Conservation (phyloP, 1,140 invertebrate genomes). For the Kradibia gibbosae region DNA sequence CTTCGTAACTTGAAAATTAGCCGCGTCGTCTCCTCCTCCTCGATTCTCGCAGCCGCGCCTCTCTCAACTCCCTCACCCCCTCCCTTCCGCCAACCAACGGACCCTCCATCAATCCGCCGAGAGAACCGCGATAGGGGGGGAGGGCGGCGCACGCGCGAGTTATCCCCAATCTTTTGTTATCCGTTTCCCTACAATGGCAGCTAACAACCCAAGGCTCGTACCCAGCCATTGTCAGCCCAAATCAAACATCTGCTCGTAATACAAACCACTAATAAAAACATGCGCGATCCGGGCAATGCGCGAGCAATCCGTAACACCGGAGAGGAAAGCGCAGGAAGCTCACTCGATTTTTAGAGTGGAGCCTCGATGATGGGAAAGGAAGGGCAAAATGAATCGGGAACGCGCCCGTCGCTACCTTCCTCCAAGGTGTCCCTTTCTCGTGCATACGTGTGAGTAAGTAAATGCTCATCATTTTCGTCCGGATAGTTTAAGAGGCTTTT, state of each 20-base stretch:
- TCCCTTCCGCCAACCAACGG: neutral
- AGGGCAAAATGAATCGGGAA: conserved; percentile 37
- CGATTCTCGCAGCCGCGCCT: too few relatives aligned
- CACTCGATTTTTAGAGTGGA: neutral
- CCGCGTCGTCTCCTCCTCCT: neutral
- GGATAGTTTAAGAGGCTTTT: conserved; percentile 42
- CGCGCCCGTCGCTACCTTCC: conserved; percentile 9
- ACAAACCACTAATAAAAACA: conserved; percentile 71
- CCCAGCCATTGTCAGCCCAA: conserved; percentile 58
- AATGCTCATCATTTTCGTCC: neutral
- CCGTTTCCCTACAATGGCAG: conserved; percentile 58
- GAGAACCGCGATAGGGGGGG: neutral
- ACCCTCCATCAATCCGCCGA: conserved; percentile 2
- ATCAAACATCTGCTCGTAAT: conserved; percentile 70
- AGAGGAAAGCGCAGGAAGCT: neutral
- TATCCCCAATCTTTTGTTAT: conserved; percentile 66
- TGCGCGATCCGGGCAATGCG: conserved; percentile 27
- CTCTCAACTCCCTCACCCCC: neutral
- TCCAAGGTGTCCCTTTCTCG: conserved; percentile 3
- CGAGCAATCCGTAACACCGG: neutral
- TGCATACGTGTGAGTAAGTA: neutral
- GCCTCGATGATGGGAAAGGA: neutral
- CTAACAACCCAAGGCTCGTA: conserved; percentile 64
- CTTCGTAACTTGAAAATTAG: conserved; percentile 47
- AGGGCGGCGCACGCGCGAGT: conserved; percentile 42